Evolutionary conservation across 2,888 invertebrate genomes (phyloP).

Genomic region (Actias luna): DNA sequence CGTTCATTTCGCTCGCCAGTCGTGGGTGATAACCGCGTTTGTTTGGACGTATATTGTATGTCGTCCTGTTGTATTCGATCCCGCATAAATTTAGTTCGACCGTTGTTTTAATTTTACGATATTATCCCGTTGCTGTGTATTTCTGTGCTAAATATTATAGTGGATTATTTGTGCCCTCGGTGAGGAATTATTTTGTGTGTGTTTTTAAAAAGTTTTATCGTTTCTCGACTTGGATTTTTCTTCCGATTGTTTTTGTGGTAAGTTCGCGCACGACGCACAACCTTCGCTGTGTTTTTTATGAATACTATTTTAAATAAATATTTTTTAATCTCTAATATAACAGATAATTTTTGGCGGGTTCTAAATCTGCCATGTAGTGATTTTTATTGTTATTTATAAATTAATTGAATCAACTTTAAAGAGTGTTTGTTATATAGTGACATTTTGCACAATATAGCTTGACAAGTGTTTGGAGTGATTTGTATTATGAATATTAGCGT

Average conservation of each 20-base stretch:
- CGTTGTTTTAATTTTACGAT: slow-evolving; percentile 45
- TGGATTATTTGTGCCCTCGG: slow-evolving; percentile 42
- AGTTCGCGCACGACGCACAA: slow-evolving; percentile 40
- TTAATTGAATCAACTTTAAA: too few relatives aligned
- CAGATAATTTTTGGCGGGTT: too few relatives aligned
- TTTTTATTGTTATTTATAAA: too few relatives aligned
- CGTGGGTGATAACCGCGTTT: slow-evolving; percentile 63
- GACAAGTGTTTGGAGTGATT: too few relatives aligned
- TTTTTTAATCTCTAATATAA: neutral
- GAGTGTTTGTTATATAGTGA: too few relatives aligned
- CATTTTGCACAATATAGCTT: too few relatives aligned
- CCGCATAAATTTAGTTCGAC: slow-evolving; percentile 55
- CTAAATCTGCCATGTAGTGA: too few relatives aligned
- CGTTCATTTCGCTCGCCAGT: slow-evolving; percentile 62
- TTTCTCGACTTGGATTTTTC: slow-evolving; percentile 67
- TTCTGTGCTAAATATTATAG: slow-evolving; percentile 30
- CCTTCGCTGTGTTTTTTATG: slow-evolving; percentile 3
- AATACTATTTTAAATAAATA: neutral
- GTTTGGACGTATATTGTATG: slow-evolving; percentile 41
- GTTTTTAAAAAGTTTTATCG: slow-evolving; percentile 61
- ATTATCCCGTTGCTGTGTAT: slow-evolving; percentile 49
- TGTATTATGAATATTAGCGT: too few relatives aligned
- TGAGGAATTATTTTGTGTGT: slow-evolving; percentile 46
- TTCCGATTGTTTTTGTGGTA: slow-evolving; percentile 63
- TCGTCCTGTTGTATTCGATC: slow-evolving; percentile 32